A percentile compares a stretch with the other conserved stretches of the same genome.
Evolutionary conservation across 2,797 vertebrate genomes (phyloP).

Genomic region (Ctenopoma kingsleyae): DNA sequence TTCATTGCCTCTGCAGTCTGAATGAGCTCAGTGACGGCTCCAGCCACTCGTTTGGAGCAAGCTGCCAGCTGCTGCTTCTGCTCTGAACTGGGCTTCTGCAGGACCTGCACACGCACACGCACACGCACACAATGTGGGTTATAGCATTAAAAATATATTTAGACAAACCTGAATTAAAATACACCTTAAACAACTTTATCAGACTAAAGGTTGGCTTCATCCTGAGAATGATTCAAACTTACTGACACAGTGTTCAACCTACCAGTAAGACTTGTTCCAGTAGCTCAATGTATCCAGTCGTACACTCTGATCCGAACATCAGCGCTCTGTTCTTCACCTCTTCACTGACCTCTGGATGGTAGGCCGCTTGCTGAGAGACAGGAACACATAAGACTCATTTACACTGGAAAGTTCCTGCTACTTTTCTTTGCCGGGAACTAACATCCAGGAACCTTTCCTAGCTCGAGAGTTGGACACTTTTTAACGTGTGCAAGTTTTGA

Average conservation of each 20-base stretch:
- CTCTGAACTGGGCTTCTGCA: conserved; percentile 91
- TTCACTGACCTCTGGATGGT: conserved; percentile 88
- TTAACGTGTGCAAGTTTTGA: too few relatives aligned
- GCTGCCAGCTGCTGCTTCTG: conserved; percentile 90
- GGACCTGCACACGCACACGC: conserved; percentile 78
- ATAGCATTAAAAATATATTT: too few relatives aligned
- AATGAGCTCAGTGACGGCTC: conserved; percentile 94
- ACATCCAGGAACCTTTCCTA: too few relatives aligned
- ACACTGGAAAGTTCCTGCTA: not conserved
- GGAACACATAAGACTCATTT: not conserved
- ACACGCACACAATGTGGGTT: not conserved
- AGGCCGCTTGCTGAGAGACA: conserved; percentile 90
- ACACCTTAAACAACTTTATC: too few relatives aligned
- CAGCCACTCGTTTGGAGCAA: conserved; percentile 91
- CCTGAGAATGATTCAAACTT: not conserved
- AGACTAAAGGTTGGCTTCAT: too few relatives aligned
- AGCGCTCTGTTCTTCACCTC: conserved; percentile 89
- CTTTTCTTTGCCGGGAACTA: too few relatives aligned
- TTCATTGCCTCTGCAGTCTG: conserved; percentile 96
- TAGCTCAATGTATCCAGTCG: conserved; percentile 90
- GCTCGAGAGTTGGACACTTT: too few relatives aligned
- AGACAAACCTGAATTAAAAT: too few relatives aligned
- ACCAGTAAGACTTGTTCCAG: conserved; percentile 92
- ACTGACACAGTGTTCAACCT: conserved; percentile 43
- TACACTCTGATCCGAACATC: conserved; percentile 90